Percentiles rank a stretch among this genome's conserved stretches.
Evolutionary conservation across 2,888 invertebrate species (phyloP).

Genomic region (Cephus rjabovi): DNA sequence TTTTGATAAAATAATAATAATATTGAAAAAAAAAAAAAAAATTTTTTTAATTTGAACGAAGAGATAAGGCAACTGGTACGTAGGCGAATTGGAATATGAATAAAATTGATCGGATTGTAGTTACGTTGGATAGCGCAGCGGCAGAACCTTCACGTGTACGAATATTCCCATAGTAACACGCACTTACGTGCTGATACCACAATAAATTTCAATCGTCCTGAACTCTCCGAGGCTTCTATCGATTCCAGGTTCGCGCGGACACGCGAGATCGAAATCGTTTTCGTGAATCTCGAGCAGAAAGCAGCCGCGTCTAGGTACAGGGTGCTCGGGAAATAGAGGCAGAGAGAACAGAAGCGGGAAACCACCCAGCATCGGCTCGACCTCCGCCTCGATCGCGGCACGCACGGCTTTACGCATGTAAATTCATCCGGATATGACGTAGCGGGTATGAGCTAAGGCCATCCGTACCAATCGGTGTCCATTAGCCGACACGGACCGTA

Average conservation of each 20-base stretch:
- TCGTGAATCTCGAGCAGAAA: neutral
- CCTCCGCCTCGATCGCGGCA: neutral
- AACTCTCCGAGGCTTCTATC: neutral
- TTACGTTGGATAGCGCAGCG: neutral
- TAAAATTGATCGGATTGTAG: neutral
- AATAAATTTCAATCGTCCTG: neutral
- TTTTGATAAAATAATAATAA: neutral
- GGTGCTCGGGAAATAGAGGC: neutral
- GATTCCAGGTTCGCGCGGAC: neutral
- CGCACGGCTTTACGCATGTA: slow-evolving; percentile 53
- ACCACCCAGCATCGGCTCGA: neutral
- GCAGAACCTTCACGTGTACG: no score
- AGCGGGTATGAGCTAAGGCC: slow-evolving; percentile 51
- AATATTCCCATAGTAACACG: neutral
- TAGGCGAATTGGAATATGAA: neutral
- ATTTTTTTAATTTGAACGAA: neutral
- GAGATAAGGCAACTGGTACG: neutral
- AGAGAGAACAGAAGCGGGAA: neutral
- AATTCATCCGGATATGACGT: slow-evolving; percentile 65
- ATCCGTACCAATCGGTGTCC: slow-evolving; percentile 59
- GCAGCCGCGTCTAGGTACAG: neutral
- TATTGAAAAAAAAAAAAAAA: neutral
- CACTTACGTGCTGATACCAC: neutral
- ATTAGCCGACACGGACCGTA: slow-evolving; percentile 43
- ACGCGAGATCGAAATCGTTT: neutral